Evolutionary conservation across 2,113 vertebrate genomes (phyloP).

Genomic region (Pungitius pungitius): DNA sequence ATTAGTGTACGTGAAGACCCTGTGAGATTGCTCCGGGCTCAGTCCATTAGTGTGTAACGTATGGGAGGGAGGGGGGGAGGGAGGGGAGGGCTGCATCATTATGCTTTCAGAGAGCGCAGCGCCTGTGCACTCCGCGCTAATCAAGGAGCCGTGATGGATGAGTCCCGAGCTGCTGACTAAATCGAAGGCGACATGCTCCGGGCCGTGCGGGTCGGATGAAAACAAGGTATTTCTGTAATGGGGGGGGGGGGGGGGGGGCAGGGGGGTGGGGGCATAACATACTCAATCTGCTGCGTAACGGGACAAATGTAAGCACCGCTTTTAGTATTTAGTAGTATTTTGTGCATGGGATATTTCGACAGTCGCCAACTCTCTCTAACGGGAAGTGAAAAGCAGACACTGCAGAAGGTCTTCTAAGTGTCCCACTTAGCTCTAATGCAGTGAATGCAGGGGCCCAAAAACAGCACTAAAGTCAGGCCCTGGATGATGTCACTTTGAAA

Average conservation of each 20-base stretch:
- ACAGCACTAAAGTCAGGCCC: not conserved
- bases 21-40: slow-evolving; percentile 32
- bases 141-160: slow-evolving; percentile 64
- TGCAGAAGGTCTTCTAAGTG: slow-evolving; percentile 9
- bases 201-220: slow-evolving; percentile 21
- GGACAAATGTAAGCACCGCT: not conserved
- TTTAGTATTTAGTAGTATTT: too few species aligned
- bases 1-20: slow-evolving; percentile 34
- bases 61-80: slow-evolving; percentile 5
- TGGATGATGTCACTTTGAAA: not conserved
- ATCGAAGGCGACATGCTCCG: slow-evolving; percentile 48
- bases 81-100: slow-evolving; percentile 34
- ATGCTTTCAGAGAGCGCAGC: slow-evolving; percentile 51
- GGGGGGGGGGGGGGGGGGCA: not conserved
- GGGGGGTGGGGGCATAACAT: not conserved
- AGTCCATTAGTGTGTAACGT: slow-evolving; percentile 55
- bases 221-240: not conserved
- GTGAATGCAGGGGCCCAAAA: not conserved
- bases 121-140: slow-evolving; percentile 44
- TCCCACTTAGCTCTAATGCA: not conserved
- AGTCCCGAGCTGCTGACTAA: slow-evolving; percentile 28
- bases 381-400: slow-evolving; percentile 25
- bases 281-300: slow-evolving; percentile 8
- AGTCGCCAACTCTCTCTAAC: slow-evolving; percentile 29
- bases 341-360: slow-evolving; percentile 16